Base-by-base conservation (phyloP, 2,797 vertebrate genomes). In the Alfaro cultratus region DNA sequence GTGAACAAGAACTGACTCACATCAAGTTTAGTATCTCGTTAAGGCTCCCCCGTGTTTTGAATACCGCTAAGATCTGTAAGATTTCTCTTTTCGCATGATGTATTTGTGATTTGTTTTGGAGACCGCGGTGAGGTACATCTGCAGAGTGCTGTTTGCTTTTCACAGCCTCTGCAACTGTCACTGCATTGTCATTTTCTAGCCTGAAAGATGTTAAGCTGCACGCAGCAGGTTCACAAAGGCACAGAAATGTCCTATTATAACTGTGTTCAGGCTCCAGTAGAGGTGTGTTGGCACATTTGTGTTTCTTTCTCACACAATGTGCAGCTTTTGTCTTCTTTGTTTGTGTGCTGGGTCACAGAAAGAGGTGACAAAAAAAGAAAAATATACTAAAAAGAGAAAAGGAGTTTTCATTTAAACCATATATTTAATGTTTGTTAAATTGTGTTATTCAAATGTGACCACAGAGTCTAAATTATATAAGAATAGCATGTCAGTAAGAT, bases 311-410 rank as follows among this genome's bases (percentile, higher is more conserved):
- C 47, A 31, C 43, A 39, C 49, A 78, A 0, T 53, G 2, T 39
- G 55, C 55, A 76, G 78, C 75, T 86, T 76, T 64, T 34, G 73
- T 78, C 74, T 79, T 47, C 23, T 73, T 79, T 70, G 43, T 43
- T 71, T 67, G 70, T n/a, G 26, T 47, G 62, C 82, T 81, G 72
- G 80, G 76, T 87, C 86, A 81, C 68, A 49, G 16, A 41, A 60
- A 23, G 43, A 77, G 73, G 55, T 23, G 1, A 80, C 53, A 77
- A 60, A 68, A 60, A 68, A 31, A 46, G 13, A n/a, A 15, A 43
- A 12, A 31, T 12, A 1, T 15, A 45, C 1, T 49, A 0, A 2
- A 64, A 74, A 43, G 7, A 9, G 4, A 36, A 49, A 75, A 53
- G 45, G 5, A 4, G 64, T 6, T 62, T 23, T 67, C 1, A 64